Base-by-base conservation (phyloP, 1,140 invertebrate genomes). In the Steinernema khuongi region DNA sequence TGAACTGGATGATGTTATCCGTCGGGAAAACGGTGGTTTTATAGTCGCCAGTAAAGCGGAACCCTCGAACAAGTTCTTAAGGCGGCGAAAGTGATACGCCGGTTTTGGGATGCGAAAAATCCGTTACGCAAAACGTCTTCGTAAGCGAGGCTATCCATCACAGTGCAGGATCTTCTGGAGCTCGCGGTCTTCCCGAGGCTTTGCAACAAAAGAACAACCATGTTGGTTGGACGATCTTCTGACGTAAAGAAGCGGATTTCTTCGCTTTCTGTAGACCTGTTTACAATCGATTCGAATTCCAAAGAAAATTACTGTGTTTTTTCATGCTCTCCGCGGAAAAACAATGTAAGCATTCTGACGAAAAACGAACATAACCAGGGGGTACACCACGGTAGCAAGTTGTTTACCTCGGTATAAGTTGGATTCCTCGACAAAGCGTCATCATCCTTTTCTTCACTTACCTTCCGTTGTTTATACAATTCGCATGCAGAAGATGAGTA, bases 41-140 rank as follows among this genome's bases (percentile, higher is more conserved):
- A 60, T 17, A 60, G 11, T 22, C 11, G 2, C 14, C 11, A 11
- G 2, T n/a, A 22, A 60, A 60, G 50, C 50, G 50, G 50, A 41
- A 60, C 50, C 14, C 50, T 14, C 4, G 22, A 60, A 60, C 50
- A 22, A 26, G 50, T 60, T 60, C 22, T 26, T 22, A 22, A 60
- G 22, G n/a, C n/a, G 26, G 50, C 50, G 22, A 60, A 22, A 60
- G 50, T 60, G 36, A 41, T n/a, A 41, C 50, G 50, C 11, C 50
- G 50, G 50, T 60, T 60, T 60, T 60, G 50, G 50, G 50, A 60
- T 60, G 50, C 50, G 50, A 41, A 22, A 60, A 60, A 60, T 60
- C 50, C 50, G 50, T 60, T 60, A 22, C 50, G 50, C 50, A 60
- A 60, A 60, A 41, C 36, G 36, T n/a, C 36, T 41, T 60, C 50